Conservation (phyloP, 2,888 invertebrate genomes). For the Ennomos quercinarius region DNA sequence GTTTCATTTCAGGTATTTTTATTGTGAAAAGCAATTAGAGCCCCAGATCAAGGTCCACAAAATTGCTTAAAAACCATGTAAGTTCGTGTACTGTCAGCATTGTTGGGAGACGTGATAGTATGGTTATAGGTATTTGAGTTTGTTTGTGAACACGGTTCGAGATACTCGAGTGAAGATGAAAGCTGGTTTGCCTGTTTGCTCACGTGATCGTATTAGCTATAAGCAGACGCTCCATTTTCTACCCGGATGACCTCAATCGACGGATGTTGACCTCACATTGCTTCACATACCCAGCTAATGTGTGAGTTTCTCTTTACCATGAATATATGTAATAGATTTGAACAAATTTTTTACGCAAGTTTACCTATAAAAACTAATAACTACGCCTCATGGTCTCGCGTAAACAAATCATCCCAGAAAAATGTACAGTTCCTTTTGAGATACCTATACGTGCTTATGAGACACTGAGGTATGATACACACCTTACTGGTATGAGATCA, state of each 20-base stretch:
- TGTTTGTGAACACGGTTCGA: conserved; percentile 55
- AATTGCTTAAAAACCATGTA: background rate
- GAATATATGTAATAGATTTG: conserved; percentile 52
- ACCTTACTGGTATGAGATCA: too few relatives aligned
- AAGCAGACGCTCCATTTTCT: conserved; percentile 81
- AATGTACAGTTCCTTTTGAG: too few relatives aligned
- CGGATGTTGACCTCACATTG: conserved; percentile 75
- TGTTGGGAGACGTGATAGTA: conserved; percentile 7
- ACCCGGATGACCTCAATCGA: conserved; percentile 74
- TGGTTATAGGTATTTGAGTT: conserved; percentile 34
- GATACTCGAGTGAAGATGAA: conserved; percentile 82
- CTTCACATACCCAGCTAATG: conserved; percentile 69
- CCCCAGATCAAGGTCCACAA: too few relatives aligned
- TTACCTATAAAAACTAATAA: too few relatives aligned
- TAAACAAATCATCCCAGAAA: too few relatives aligned
- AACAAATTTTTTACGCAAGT: conserved; percentile 1
- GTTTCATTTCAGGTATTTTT: too few relatives aligned
- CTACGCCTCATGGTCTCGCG: too few relatives aligned
- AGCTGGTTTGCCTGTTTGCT: conserved; percentile 80
- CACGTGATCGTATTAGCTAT: conserved; percentile 83
- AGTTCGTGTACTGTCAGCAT: conserved; percentile 17
- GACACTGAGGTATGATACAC: too few relatives aligned
- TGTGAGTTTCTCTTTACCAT: conserved; percentile 61
- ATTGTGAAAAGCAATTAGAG: too few relatives aligned
- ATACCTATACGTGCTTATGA: too few relatives aligned